Evolutionary conservation across 1,140 invertebrate species (phyloP).

Genomic region (Sitobion miscanthi): DNA sequence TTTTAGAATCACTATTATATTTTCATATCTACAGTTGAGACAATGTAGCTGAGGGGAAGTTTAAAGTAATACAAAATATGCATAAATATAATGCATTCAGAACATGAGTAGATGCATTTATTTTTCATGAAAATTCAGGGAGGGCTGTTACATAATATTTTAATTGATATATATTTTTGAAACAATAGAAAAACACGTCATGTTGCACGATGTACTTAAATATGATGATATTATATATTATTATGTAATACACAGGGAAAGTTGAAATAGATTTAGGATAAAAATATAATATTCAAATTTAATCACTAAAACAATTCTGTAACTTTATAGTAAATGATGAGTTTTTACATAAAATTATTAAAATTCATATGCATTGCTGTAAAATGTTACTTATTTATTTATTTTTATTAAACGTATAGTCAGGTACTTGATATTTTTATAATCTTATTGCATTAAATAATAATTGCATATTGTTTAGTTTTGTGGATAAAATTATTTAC

Average conservation of each 20-base stretch:
- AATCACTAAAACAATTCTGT: not conserved
- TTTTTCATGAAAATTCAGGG: not conserved
- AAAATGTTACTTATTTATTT: not conserved
- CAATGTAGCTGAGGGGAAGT: too few relatives aligned
- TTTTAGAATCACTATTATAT: too few relatives aligned
- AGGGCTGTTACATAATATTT: not conserved
- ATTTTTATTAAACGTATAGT: not conserved
- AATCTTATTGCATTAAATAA: not conserved
- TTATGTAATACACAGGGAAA: conserved; percentile 10
- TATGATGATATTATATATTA: not conserved
- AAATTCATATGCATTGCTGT: not conserved
- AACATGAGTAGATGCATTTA: too few relatives aligned
- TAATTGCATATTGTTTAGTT: not conserved
- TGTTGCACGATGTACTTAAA: not conserved
- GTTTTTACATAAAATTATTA: not conserved
- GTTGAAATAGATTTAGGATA: not conserved
- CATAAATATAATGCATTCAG: too few relatives aligned
- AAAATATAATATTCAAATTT: not conserved
- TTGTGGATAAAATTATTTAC: not conserved
- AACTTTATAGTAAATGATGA: not conserved
- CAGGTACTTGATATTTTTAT: not conserved
- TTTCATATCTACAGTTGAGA: too few relatives aligned
- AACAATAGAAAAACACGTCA: conserved; percentile 5
- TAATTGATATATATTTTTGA: conserved; percentile 15
- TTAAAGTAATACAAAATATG: too few relatives aligned